Percentiles rank a stretch among this genome's conserved stretches.
Evolutionary conservation across 2,888 invertebrate genomes (phyloP).

Genomic region (Rosalia funebris): DNA sequence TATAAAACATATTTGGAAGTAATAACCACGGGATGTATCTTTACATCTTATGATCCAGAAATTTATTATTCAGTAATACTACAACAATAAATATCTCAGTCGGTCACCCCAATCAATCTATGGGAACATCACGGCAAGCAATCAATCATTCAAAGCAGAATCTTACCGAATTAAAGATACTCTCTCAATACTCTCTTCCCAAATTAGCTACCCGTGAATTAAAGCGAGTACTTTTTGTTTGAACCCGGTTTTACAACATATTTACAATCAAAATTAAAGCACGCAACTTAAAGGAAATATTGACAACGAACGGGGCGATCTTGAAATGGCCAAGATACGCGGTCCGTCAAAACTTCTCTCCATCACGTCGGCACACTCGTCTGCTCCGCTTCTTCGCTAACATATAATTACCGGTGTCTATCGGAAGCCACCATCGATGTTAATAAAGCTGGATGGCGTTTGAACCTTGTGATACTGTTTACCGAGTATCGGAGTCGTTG

Average conservation of each 20-base stretch:
- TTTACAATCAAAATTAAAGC: constrained; percentile 26
- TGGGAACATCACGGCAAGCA: neutral
- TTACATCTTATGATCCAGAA: no score
- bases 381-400: constrained; percentile 38
- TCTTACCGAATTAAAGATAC: no score
- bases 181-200: neutral
- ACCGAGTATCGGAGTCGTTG: neutral
- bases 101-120: no score
- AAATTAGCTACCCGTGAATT: constrained; percentile 4
- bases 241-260: constrained; percentile 27
- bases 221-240: constrained; percentile 16
- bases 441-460: constrained; percentile 19
- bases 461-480: constrained; percentile 15
- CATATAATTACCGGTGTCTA: constrained; percentile 45
- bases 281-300: constrained; percentile 22
- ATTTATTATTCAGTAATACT: no score
- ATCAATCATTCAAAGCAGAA: neutral
- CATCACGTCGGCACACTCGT: constrained; percentile 36
- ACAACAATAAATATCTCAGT: no score
- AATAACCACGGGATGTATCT: no score
- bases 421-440: constrained; percentile 43
- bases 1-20: no score
- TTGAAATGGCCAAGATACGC: neutral
- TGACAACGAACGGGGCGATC: neutral
- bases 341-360: constrained; percentile 36